Conservation (phyloP, 30 jellyfish, hydroid and myxozoan species). For the Mastigias papua region DNA sequence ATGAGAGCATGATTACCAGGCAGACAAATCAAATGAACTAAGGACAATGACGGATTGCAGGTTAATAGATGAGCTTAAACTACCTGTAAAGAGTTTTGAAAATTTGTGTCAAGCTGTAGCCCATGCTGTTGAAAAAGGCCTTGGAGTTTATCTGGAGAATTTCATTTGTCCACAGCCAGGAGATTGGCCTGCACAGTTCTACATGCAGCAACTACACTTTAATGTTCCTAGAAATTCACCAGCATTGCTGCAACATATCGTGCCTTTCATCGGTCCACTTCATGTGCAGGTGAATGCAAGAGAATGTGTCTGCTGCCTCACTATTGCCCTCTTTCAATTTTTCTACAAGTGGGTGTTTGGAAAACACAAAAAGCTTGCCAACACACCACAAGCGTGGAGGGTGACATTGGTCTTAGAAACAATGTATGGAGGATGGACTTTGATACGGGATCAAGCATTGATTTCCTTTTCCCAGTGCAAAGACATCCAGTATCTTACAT, state of each 20-base stretch:
- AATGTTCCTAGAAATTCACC: slow-evolving; percentile 24
- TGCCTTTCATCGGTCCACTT: slow-evolving; percentile 49
- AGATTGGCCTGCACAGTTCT: slow-evolving; percentile 61
- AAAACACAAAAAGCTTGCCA: slow-evolving; percentile 26
- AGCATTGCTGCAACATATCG: background rate
- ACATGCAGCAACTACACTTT: slow-evolving; percentile 50
- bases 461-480: slow-evolving; percentile 46
- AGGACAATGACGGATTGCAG: slow-evolving; percentile 40
- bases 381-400: slow-evolving; percentile 54
- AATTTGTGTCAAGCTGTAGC: slow-evolving; percentile 26
- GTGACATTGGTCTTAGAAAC: slow-evolving; percentile 31
- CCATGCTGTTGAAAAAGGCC: slow-evolving; percentile 24
- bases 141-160: slow-evolving; percentile 1
- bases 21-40: background rate
- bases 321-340: slow-evolving; percentile 13
- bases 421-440: slow-evolving; percentile 62
- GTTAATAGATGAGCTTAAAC: slow-evolving; percentile 30
- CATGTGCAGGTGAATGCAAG: slow-evolving; percentile 64
- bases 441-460: slow-evolving; percentile 22
- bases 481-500: slow-evolving; percentile 29
- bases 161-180: slow-evolving; percentile 52
- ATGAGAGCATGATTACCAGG: slow-evolving; percentile 3
- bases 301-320: slow-evolving; percentile 45
- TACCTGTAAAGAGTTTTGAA: background rate
- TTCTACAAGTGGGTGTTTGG: slow-evolving; percentile 48